These are phyloP conservation scores for Cyclina sinensis DNA, from an alignment of 1,140 invertebrate species.

Conservation along the genomic window DNA sequence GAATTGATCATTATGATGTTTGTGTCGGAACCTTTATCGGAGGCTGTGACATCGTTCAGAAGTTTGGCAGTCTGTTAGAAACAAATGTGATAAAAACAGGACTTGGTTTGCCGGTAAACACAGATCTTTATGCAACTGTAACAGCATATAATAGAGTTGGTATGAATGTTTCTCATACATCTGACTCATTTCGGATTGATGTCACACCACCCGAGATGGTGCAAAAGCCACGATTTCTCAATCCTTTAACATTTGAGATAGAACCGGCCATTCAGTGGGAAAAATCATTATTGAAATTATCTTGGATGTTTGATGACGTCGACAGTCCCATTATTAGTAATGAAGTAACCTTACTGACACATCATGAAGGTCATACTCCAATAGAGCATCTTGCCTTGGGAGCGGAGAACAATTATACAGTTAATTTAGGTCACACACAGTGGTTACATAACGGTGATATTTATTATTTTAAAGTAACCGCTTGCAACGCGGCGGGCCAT, in stretches of 20 bases:
- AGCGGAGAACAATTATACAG: not conserved
- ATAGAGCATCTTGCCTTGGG: slow-evolving; percentile 33
- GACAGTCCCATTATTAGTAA: slow-evolving; percentile 74
- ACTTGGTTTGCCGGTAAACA: slow-evolving; percentile 58
- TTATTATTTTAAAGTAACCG: slow-evolving; percentile 9
- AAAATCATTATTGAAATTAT: slow-evolving; percentile 65
- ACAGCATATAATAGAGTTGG: slow-evolving; percentile 70
- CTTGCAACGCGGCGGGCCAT: slow-evolving; percentile 45
- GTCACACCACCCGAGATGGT: slow-evolving; percentile 44
- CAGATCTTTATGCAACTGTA: slow-evolving; percentile 69
- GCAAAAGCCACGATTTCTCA: slow-evolving; percentile 14
- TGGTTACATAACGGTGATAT: slow-evolving; percentile 38
- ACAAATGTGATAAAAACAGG: slow-evolving; percentile 42
- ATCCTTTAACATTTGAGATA: not conserved
- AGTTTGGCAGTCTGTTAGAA: slow-evolving; percentile 30
- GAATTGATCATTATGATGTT: slow-evolving; percentile 68
- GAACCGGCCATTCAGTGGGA: slow-evolving; percentile 50
- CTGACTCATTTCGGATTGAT: slow-evolving; percentile 70
- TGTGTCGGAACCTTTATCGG: slow-evolving; percentile 63
- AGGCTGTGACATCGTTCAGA: slow-evolving; percentile 64
- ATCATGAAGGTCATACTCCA: slow-evolving; percentile 62
- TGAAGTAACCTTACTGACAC: slow-evolving; percentile 54
- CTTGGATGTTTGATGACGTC: slow-evolving; percentile 73
- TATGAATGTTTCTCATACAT: slow-evolving; percentile 51
- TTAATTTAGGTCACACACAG: not conserved